Evolutionary conservation across 2,888 invertebrate genomes (phyloP).

Genomic region (Sycophila texana): DNA sequence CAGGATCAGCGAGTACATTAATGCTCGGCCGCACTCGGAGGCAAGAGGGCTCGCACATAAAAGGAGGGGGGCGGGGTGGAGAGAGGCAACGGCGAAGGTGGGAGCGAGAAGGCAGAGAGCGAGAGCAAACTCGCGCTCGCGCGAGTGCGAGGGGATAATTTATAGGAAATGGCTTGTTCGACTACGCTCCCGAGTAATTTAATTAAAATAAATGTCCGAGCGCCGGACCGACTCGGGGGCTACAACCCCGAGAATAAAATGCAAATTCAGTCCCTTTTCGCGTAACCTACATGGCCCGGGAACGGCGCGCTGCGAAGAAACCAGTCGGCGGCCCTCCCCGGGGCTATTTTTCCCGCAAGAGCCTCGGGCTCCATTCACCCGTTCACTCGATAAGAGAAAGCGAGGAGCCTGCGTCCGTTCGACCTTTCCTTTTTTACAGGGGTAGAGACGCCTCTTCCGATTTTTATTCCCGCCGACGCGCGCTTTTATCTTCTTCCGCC

Average conservation of each 20-base stretch:
- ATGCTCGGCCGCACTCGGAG: conserved; percentile 66
- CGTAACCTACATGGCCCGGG: conserved; percentile 60
- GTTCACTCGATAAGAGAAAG: conserved; percentile 71
- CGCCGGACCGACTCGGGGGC: conserved; percentile 63
- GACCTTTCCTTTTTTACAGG: conserved; percentile 58
- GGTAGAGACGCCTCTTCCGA: conserved; percentile 53
- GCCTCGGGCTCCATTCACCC: conserved; percentile 64
- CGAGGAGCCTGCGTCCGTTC: conserved; percentile 58
- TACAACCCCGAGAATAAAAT: conserved; percentile 74
- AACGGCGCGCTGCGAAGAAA: conserved; percentile 27
- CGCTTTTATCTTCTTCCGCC: conserved; percentile 49
- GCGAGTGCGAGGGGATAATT: conserved; percentile 73
- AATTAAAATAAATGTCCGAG: conserved; percentile 76
- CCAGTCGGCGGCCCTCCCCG: background rate
- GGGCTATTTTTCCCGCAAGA: conserved; percentile 15
- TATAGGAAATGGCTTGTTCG: conserved; percentile 77
- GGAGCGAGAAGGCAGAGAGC: conserved; percentile 36
- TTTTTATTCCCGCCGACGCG: conserved; percentile 52
- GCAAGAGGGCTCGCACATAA: background rate
- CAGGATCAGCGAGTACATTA: conserved; percentile 75
- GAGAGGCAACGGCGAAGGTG: conserved; percentile 35
- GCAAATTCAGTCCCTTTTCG: conserved; percentile 75
- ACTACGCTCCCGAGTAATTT: conserved; percentile 73
- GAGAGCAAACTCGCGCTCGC: conserved; percentile 52
- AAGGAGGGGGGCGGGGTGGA: background rate